Evolutionary conservation across 2,888 invertebrate species (phyloP), one percentile per base, ranked within the genome.

Genomic region (Ornithoptera alexandrae): DNA sequence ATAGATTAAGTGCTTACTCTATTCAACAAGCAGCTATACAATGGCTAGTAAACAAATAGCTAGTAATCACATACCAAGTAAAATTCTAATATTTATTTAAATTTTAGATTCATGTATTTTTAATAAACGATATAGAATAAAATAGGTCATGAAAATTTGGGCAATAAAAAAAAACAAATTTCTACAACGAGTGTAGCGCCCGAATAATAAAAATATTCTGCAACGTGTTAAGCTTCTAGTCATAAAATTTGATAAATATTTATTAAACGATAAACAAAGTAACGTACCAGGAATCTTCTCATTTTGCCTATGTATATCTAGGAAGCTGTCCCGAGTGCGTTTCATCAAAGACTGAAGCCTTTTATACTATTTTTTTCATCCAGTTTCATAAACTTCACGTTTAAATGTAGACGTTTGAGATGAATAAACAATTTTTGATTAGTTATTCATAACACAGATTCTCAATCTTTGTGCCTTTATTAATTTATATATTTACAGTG

Each of bases 291-390:
- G 76, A 91, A 78, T 73, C 78, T 78, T 73, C 88, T 87, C 92
- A 92, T 92, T 86, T 85, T 79, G 39, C 6, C 10, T 39, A 39
- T 10, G 87, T 85, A 81, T 79, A 80, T 84, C 84, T 79, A 81
- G 81, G 82, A 84, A 78, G 80, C 79, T 80, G 82, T 83, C 80
- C 80, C 82, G 85, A 91, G 86, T 92, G 90, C 87, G 85, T 77
- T 84, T 78, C 82, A 79, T 82, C 79, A 80, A 83, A 79, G 79
- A 81, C 79, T 81, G 81, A 81, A 80, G 82, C 84, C 84, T 91
- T 92, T 87, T 92, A 91, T 92, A 92, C 15, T 4, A 17, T 87
- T 90, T 88, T 89, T 89, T 84, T 77, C 75, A 82, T 83, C 82
- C 83, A 83, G 85, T 86, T 86, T 86, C 79, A 86, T 81, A 83